Base-by-base conservation (phyloP, 2,888 invertebrate species). In the Hesperia comma region DNA sequence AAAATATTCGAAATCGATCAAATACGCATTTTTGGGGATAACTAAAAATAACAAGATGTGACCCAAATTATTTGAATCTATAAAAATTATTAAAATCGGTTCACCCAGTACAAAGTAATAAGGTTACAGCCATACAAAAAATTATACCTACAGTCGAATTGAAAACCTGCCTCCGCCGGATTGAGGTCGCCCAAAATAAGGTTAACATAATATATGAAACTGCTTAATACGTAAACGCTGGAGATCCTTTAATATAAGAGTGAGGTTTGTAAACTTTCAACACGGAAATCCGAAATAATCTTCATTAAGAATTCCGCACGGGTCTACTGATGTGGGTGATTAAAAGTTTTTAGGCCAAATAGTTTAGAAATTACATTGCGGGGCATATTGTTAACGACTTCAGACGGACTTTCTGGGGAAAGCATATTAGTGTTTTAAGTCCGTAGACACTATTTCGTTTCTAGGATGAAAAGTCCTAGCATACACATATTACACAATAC, bases 361-460 rank as follows among this genome's bases (percentile, higher is more conserved):
- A 51, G 51, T 51, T 51, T 51, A 17, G 51, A 26, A 51, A 51
- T 51, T 51, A 51, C 26, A 26, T 51, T 12, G 51, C 1, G 51
- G 51, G 51, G 26, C 51, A 51, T 51, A 51, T 51, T 51, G 51
- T 51, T 51, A 51, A 51, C 21, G 51, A 51, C 51, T 51, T 51
- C 21, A 14, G 51, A 14, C 14, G 51, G 21, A 26, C 51, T 51
- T 51, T 51, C 51, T 51, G 51, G 21, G 8, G 12, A 26, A 51
- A 26, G 51, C 51, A 26, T 51, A 26, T 26, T 51, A 51, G 21
- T 14, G 51, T 51, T 51, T 51, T 14, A 51, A 49, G 49, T 37
- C 37, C 10, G 8, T 19, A 10, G 3, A 12, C 4, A 6, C 15
- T 15, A 17, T 46, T 46, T 43, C 3, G 10, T 43, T 46, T 46